These are phyloP conservation scores for Macquaria australasica DNA, from an alignment of 2,113 vertebrate genomes.

Conservation along the genomic window DNA sequence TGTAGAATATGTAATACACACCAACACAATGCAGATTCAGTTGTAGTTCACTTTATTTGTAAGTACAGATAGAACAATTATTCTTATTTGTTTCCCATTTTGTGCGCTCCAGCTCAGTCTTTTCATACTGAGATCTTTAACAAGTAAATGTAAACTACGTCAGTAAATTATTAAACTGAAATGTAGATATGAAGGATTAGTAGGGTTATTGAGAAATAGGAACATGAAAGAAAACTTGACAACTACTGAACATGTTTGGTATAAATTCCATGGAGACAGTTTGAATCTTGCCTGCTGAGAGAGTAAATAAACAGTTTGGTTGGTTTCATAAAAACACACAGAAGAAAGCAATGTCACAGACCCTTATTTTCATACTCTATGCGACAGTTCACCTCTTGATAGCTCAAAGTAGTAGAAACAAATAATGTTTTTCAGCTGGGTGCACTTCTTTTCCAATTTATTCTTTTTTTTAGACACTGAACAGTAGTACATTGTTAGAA, in stretches of 20 bases:
- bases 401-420: conserved; percentile 38
- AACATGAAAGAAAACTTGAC: conserved; percentile 1
- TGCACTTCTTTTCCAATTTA: conserved; percentile 27
- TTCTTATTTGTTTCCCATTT: conserved; percentile 28
- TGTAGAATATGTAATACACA: background rate
- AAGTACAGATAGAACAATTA: conserved; percentile 57
- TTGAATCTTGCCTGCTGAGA: conserved; percentile 15
- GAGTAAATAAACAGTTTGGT: conserved; percentile 41
- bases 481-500: conserved; percentile 35
- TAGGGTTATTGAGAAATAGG: background rate
- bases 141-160: conserved; percentile 44
- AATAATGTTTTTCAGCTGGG: conserved; percentile 40
- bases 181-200: background rate
- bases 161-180: background rate
- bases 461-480: conserved; percentile 36
- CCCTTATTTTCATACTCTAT: conserved; percentile 40
- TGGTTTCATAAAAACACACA: conserved; percentile 46
- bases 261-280: conserved; percentile 3
- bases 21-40: conserved; percentile 15
- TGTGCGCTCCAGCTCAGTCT: conserved; percentile 15
- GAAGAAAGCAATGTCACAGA: conserved; percentile 52
- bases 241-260: conserved; percentile 6
- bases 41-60: conserved; percentile 60
- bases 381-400: conserved; percentile 8
- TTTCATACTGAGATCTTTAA: background rate